These are phyloP conservation scores for Catharus ustulatus DNA, from an alignment of 2,797 vertebrate genomes.

Conservation along the genomic window DNA sequence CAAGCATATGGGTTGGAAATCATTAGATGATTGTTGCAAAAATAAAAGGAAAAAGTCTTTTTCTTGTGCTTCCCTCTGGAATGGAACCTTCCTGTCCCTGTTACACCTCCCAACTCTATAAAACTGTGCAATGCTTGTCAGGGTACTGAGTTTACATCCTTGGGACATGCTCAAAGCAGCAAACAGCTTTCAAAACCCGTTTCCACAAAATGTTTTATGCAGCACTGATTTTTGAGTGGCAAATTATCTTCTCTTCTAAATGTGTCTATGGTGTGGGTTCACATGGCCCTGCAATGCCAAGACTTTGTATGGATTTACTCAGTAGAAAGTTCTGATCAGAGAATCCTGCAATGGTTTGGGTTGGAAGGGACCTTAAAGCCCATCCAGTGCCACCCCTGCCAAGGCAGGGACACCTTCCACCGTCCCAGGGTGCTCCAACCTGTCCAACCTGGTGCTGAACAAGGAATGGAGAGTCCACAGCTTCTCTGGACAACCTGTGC, in stretches of 20 bases:
- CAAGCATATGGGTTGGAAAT: constrained; percentile 60
- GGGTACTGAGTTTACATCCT: not conserved
- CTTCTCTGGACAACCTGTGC: not conserved
- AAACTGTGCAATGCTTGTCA: not conserved
- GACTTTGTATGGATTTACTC: accelerated
- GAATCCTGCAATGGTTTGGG: not conserved
- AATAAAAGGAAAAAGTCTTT: constrained; percentile 26
- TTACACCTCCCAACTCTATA: not conserved
- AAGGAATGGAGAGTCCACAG: not conserved
- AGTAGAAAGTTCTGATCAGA: not conserved
- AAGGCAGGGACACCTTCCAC: not conserved
- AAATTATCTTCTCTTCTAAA: not conserved
- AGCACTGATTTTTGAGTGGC: not conserved
- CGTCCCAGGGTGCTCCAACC: accelerated
- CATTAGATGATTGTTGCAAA: constrained; percentile 46
- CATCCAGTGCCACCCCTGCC: not conserved
- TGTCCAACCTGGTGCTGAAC: accelerated
- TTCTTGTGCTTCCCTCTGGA: not conserved
- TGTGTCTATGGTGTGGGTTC: not conserved
- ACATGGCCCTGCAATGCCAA: not conserved
- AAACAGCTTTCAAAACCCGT: not conserved
- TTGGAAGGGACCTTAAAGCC: not conserved
- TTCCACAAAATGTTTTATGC: not conserved
- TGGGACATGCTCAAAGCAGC: not conserved
- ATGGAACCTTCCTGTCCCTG: not conserved